A percentile compares a stretch with the other conserved stretches of the same genome.
phyloP scores from a whole-genome alignment of 2,888 invertebrate species.

The Leptothorax acervorum region DNA sequence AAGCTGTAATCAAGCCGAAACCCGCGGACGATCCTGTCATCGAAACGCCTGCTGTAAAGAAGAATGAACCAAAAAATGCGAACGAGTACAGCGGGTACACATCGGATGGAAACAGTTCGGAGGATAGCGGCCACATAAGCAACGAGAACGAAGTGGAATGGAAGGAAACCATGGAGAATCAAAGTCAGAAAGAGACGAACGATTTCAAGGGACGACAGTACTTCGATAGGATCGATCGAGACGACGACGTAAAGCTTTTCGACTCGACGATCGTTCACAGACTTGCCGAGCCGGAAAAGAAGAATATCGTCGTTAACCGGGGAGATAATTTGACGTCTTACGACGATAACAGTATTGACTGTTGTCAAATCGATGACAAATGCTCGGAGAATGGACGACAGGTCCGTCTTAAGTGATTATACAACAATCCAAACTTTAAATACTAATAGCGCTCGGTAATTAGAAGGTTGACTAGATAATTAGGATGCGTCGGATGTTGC shows the following conservation, averaged over 20 bases:
- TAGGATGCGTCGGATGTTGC: neutral
- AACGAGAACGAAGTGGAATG: conserved; percentile 88
- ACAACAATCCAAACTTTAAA: conserved; percentile 4
- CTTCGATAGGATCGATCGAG: conserved; percentile 77
- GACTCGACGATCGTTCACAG: conserved; percentile 75
- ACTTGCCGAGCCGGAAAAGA: conserved; percentile 70
- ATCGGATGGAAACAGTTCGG: conserved; percentile 90
- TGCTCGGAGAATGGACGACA: conserved; percentile 61
- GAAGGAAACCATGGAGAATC: conserved; percentile 77
- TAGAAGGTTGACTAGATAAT: conserved; percentile 28
- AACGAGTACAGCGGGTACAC: conserved; percentile 81
- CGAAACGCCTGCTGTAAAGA: conserved; percentile 72
- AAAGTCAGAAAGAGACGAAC: conserved; percentile 71
- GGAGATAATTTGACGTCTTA: conserved; percentile 74
- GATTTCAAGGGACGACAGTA: conserved; percentile 75
- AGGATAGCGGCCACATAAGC: conserved; percentile 94
- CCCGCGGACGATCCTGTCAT: conserved; percentile 64
- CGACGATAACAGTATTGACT: conserved; percentile 78
- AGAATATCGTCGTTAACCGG: conserved; percentile 58
- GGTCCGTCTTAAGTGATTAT: conserved; percentile 55
- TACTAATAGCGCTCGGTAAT: conserved; percentile 25
- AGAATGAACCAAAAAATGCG: conserved; percentile 63
- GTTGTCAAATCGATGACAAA: conserved; percentile 68
- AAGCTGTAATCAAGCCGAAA: conserved; percentile 75
- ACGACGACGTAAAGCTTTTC: conserved; percentile 76